Evolutionary conservation across 1,140 invertebrate genomes (phyloP), one percentile per base, ranked within the genome.

Genomic region (Hydropsyche tenuis): DNA sequence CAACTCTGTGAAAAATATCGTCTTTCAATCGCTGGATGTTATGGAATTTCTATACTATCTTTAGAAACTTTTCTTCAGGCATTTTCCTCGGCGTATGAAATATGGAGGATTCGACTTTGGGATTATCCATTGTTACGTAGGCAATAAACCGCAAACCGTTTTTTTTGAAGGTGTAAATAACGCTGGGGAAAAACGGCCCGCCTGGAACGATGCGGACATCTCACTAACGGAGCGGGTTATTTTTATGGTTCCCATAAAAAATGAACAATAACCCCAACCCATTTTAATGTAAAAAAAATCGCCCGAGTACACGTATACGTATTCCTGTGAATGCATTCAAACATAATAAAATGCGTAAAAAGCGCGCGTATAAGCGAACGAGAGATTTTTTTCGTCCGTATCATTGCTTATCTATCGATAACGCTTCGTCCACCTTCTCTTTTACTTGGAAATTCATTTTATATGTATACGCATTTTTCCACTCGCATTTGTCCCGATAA

Each of bases 131-230:
- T 70, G 68, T 70, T 56, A 70, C 48, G 12, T 25, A 4, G 25
- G 51, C 68, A 70, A 70, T 70, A 70, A 70, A 53, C 23, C 27
- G 23, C 16, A 37, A 42, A 22, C 25, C 68, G 48, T 45, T 70
- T 27, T 60, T 56, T 70, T 70, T 16, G 56, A 30, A 70, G 23
- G 68, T 70, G 68, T 70, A 70, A 70, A 70, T 70, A 70, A 56
- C 14, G 30, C 14, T 7, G 20, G 11, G 27, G 23, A 46, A 53
- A 16, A 53, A 6, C 37, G 43, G 42, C 20, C 4, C 16, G 42
- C 18, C 14, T 45, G 27, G 14, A 43, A 66, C 25, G 48, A 51
- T 25, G 43, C 51, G 68, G 68, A 70, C 68, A 16, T 70, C 27
- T 27, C 22, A 4, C 20, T 68, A 68, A 48, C 65, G 16, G 65